A percentile compares a stretch with the other conserved stretches of the same genome.
These are phyloP conservation scores for Nudaria mundana DNA, from an alignment of 2,888 invertebrate species.

Conservation along the genomic window DNA sequence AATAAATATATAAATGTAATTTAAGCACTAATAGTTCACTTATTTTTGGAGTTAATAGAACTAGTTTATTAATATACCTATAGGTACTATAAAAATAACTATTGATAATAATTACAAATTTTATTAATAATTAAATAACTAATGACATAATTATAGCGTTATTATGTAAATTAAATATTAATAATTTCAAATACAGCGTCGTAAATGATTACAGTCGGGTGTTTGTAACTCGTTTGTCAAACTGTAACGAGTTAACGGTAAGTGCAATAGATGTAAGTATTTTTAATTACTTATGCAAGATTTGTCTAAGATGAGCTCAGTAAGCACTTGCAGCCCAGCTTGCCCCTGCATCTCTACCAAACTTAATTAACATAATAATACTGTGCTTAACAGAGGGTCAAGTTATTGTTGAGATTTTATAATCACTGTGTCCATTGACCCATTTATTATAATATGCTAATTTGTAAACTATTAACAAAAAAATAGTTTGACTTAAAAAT, in stretches of 20 bases:
- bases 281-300: conserved; percentile 70
- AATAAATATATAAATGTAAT: too few species aligned
- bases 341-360: conserved; percentile 43
- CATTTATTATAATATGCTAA: conserved; percentile 24
- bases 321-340: conserved; percentile 54
- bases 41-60: too few species aligned
- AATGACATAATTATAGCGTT: too few species aligned
- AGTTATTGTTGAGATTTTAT: conserved; percentile 47
- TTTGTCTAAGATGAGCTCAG: conserved; percentile 58
- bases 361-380: conserved; percentile 66
- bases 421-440: conserved; percentile 26
- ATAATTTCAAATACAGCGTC: background rate
- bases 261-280: conserved; percentile 38
- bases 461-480: conserved; percentile 8
- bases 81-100: too few species aligned
- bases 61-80: too few species aligned
- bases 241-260: conserved; percentile 42
- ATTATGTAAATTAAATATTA: conserved; percentile 1
- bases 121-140: too few species aligned
- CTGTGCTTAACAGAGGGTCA: conserved; percentile 39
- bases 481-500: conserved; percentile 8
- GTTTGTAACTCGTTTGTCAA: conserved; percentile 16
- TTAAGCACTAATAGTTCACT: too few species aligned
- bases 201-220: background rate
- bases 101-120: too few species aligned